Conservation (phyloP, 2,888 invertebrate genomes). For the Pocota personata region DNA sequence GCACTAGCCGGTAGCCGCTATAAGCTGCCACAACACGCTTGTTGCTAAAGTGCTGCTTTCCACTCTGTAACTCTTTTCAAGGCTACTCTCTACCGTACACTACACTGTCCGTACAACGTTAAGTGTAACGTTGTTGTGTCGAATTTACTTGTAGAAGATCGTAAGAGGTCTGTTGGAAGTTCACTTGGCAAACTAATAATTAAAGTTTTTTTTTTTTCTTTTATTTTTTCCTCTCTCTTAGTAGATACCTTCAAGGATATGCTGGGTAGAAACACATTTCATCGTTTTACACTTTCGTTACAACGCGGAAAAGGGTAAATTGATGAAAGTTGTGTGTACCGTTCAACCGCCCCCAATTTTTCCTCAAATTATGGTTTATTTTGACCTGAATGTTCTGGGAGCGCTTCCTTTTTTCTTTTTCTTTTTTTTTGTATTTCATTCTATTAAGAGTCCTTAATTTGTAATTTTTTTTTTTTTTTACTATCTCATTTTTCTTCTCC, state of each 20-base stretch:
- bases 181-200: constrained; percentile 67
- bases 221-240: not conserved
- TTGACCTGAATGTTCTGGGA: not conserved
- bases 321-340: not conserved
- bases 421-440: constrained; percentile 9
- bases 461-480: not conserved
- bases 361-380: constrained; percentile 19
- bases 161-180: constrained; percentile 59
- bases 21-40: constrained; percentile 35
- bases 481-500: not conserved
- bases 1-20: constrained; percentile 17
- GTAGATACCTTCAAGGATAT: not conserved
- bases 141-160: constrained; percentile 51
- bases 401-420: not conserved
- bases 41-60: constrained; percentile 39
- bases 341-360: not conserved
- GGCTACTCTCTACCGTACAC: constrained; percentile 15
- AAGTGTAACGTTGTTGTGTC: constrained; percentile 45
- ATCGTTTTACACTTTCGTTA: constrained; percentile 21
- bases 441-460: constrained; percentile 57
- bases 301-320: not conserved
- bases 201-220: constrained; percentile 39
- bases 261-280: constrained; percentile 1
- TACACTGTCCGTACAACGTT: not conserved
- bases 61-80: constrained; percentile 20